Evolutionary conservation across 2,888 invertebrate genomes (phyloP).

Genomic region (Glomeris marginata): DNA sequence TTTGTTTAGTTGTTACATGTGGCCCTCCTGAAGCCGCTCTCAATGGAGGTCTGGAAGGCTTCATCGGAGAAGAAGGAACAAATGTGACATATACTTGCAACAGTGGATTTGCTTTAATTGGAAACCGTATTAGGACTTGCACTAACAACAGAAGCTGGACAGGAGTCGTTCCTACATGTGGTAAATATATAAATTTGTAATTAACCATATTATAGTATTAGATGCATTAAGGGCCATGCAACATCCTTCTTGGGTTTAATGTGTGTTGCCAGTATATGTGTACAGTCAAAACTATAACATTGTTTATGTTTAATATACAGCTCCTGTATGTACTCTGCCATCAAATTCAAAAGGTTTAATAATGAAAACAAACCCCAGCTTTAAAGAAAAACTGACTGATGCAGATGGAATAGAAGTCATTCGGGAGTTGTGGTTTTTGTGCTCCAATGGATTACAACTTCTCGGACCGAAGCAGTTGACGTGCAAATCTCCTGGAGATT

Average conservation of each 20-base stretch:
- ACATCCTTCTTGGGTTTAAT: too few species aligned
- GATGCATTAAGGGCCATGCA: too few species aligned
- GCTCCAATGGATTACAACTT: conserved; percentile 4
- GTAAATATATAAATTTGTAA: conserved; percentile 3
- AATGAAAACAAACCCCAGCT: conserved; percentile 2
- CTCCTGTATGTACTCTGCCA: too few species aligned
- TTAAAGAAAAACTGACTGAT: conserved; percentile 2
- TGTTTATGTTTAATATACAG: too few species aligned
- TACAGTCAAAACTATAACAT: too few species aligned
- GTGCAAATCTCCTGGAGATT: conserved; percentile 1
- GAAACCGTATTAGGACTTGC: conserved; percentile 3
- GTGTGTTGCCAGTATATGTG: too few species aligned
- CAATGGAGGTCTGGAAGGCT: conserved; percentile 2
- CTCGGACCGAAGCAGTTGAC: conserved; percentile 4
- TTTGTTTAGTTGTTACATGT: conserved; percentile 1
- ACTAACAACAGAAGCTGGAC: conserved; percentile 4
- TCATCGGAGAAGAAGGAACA: neutral
- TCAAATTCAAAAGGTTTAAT: neutral
- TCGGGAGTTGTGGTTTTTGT: conserved; percentile 6
- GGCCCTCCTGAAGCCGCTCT: neutral
- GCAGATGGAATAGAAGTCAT: conserved; percentile 8
- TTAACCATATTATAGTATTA: neutral
- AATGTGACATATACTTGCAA: neutral
- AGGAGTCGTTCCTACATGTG: conserved; percentile 4
- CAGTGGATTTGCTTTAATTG: neutral